Conservation (phyloP, 1,140 invertebrate genomes). For the Calosoma granatense region DNA sequence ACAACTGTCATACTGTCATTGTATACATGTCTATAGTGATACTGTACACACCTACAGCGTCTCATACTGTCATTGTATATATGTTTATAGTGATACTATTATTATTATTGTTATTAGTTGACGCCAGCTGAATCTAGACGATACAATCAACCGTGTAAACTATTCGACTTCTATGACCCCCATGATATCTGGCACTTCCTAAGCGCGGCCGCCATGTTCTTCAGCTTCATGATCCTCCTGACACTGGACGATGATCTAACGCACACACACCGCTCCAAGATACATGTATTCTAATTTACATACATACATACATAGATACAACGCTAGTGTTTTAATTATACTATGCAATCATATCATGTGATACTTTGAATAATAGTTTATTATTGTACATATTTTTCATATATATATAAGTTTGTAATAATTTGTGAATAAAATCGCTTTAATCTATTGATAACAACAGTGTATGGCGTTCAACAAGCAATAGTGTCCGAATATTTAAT, state of each 20-base stretch:
- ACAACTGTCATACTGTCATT: no score
- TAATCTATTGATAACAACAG: no score
- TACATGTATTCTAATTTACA: slow-evolving; percentile 62
- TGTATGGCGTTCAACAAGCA: no score
- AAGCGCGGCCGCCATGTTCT: slow-evolving; percentile 76
- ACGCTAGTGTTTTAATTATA: neutral
- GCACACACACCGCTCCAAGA: slow-evolving; percentile 51
- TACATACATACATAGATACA: no score
- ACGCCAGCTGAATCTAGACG: slow-evolving; percentile 67
- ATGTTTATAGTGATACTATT: no score
- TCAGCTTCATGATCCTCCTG: slow-evolving; percentile 75
- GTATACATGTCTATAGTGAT: no score
- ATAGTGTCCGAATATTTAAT: no score
- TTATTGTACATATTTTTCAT: neutral
- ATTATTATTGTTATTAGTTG: slow-evolving; percentile 38
- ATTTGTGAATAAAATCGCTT: no score
- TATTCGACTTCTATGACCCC: slow-evolving; percentile 73
- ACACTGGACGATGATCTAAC: slow-evolving; percentile 70
- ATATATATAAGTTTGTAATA: slow-evolving; percentile 1
- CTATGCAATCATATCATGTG: neutral
- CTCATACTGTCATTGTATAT: no score
- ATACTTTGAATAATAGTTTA: no score
- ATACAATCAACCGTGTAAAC: slow-evolving; percentile 63
- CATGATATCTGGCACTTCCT: slow-evolving; percentile 89
- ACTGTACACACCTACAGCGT: no score